Evolutionary conservation across 1,140 invertebrate genomes (phyloP).

Genomic region (Brachionus angularis): DNA sequence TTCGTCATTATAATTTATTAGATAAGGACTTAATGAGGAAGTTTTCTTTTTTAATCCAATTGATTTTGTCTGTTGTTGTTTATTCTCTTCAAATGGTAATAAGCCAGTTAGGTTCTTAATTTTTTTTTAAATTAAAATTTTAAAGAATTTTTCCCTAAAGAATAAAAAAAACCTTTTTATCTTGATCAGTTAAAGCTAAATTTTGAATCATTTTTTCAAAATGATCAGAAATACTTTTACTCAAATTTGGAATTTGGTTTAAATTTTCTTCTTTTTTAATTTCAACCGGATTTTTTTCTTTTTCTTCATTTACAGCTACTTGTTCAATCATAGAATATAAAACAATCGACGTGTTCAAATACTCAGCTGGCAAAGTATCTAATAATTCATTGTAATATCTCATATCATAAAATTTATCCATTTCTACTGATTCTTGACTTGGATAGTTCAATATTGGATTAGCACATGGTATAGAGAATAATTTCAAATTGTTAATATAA

Average conservation of each 20-base stretch:
- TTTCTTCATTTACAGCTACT: conserved; percentile 47
- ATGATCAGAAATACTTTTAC: conserved; percentile 49
- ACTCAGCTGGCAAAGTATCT: conserved; percentile 55
- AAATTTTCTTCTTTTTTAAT: conserved; percentile 47
- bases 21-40: conserved; percentile 45
- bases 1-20: conserved; percentile 53
- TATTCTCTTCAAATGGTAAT: background rate
- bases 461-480: conserved; percentile 46
- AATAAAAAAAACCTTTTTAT: conserved; percentile 50
- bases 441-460: background rate
- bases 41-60: background rate
- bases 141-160: background rate
- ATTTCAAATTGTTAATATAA: conserved; percentile 44
- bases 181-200: conserved; percentile 52
- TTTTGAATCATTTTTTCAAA: conserved; percentile 53
- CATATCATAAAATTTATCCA: conserved; percentile 48
- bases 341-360: conserved; percentile 53
- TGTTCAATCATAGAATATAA: conserved; percentile 58
- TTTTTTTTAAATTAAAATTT: background rate
- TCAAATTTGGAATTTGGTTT: conserved; percentile 50
- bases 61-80: background rate
- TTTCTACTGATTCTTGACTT: background rate
- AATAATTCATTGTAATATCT: conserved; percentile 57
- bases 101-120: background rate
- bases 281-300: background rate